Evolutionary conservation across 2,797 vertebrate species (phyloP).

Genomic region (Etheostoma perlongum): DNA sequence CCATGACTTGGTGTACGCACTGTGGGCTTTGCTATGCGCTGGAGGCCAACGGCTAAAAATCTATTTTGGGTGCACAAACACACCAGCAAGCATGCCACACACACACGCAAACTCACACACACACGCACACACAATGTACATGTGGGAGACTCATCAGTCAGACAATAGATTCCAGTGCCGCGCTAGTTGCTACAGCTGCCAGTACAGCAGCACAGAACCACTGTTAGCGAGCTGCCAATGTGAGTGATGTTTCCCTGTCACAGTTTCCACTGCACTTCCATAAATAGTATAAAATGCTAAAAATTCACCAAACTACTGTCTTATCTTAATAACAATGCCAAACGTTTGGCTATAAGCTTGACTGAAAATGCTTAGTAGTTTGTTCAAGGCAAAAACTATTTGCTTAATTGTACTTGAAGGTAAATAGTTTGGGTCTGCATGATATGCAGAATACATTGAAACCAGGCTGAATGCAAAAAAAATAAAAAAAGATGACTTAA

Average conservation of each 20-base stretch:
- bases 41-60: slow-evolving; percentile 49
- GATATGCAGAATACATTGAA: background rate
- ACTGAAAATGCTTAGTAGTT: slow-evolving; percentile 4
- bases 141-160: slow-evolving; percentile 59
- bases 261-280: slow-evolving; percentile 10
- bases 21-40: slow-evolving; percentile 25
- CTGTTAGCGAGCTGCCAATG: slow-evolving; percentile 53
- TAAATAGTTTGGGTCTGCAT: slow-evolving; percentile 3
- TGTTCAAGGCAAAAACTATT: slow-evolving; percentile 11
- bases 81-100: slow-evolving; percentile 4
- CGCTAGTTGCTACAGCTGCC: slow-evolving; percentile 42
- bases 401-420: slow-evolving; percentile 9
- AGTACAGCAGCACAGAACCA: slow-evolving; percentile 36
- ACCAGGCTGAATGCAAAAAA: slow-evolving; percentile 3
- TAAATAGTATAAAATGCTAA: slow-evolving; percentile 39
- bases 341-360: background rate
- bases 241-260: slow-evolving; percentile 51
- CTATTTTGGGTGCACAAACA: slow-evolving; percentile 35
- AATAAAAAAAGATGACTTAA: background rate
- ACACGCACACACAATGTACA: too few relatives aligned
- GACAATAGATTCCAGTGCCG: slow-evolving; percentile 34
- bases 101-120: background rate
- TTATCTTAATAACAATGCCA: background rate
- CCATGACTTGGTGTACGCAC: slow-evolving; percentile 21
- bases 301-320: slow-evolving; percentile 6